phyloP scores from a whole-genome alignment of 2,113 vertebrate genomes.

The Pachycephala philippinensis region DNA sequence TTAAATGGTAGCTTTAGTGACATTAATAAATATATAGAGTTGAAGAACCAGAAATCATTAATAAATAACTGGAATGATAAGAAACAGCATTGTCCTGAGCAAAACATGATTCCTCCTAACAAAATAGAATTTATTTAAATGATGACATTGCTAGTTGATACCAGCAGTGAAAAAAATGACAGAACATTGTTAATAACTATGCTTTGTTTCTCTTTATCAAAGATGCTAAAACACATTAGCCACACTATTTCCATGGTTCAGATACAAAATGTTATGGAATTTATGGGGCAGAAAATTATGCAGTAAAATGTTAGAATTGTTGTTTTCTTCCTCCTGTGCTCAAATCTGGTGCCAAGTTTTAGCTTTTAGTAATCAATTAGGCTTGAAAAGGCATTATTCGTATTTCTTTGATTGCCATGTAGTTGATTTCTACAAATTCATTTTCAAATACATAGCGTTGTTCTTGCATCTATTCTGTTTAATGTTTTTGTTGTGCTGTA shows the following conservation, averaged over 20 bases:
- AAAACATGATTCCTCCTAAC: background rate
- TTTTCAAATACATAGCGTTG: background rate
- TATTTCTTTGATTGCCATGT: background rate
- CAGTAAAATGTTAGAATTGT: background rate
- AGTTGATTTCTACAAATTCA: background rate
- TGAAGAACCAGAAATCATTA: background rate
- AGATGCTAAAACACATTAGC: background rate
- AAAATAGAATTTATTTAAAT: background rate
- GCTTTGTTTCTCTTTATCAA: background rate
- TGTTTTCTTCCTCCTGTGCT: background rate
- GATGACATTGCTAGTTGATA: background rate
- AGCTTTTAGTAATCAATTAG: constrained; percentile 3
- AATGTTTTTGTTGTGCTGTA: background rate
- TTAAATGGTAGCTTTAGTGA: background rate
- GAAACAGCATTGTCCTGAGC: background rate
- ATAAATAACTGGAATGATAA: background rate
- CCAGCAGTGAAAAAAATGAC: background rate
- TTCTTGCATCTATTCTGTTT: background rate
- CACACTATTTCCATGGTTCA: background rate
- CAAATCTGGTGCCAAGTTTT: background rate
- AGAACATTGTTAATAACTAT: background rate
- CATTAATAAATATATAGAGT: background rate
- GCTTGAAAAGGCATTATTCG: background rate
- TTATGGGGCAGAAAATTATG: constrained; percentile 23
- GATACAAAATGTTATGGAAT: background rate